These are phyloP conservation scores for Microtus ochrogaster DNA, from an alignment of 2,113 vertebrate genomes.

Conservation along the genomic window DNA sequence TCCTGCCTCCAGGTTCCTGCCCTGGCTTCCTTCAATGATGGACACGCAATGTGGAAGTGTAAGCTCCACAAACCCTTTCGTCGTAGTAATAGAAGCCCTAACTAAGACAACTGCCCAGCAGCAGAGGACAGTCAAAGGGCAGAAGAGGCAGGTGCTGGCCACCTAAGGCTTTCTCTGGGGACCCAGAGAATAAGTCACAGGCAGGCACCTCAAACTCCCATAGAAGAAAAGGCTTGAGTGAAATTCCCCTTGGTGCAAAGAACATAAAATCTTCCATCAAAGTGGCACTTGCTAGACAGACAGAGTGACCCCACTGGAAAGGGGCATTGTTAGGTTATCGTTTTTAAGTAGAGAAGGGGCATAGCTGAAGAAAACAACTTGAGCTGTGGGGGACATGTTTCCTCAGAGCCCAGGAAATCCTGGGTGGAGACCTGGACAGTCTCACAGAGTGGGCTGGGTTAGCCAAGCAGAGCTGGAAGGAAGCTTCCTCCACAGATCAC, in stretches of 20 bases:
- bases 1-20: not conserved
- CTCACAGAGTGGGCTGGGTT: not conserved
- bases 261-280: not conserved
- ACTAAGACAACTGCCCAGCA: not conserved
- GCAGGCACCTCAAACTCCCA: not conserved
- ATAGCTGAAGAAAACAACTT: fast-evolving
- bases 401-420: not conserved
- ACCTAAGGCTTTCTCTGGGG: fast-evolving
- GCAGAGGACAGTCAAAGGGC: not conserved
- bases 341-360: fast-evolving
- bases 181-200: fast-evolving
- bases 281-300: not conserved
- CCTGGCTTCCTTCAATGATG: not conserved
- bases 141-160: fast-evolving
- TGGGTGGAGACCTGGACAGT: fast-evolving
- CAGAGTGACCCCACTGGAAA: not conserved
- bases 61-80: not conserved
- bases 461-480: not conserved
- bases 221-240: not conserved
- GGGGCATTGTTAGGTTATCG: fast-evolving
- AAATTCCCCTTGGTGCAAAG: too few relatives aligned
- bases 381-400: fast-evolving
- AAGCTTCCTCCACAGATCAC: fast-evolving
- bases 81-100: too few relatives aligned
- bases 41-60: not conserved